Conservation (phyloP, 2,797 vertebrate species). For the Jordanella pulchra region DNA sequence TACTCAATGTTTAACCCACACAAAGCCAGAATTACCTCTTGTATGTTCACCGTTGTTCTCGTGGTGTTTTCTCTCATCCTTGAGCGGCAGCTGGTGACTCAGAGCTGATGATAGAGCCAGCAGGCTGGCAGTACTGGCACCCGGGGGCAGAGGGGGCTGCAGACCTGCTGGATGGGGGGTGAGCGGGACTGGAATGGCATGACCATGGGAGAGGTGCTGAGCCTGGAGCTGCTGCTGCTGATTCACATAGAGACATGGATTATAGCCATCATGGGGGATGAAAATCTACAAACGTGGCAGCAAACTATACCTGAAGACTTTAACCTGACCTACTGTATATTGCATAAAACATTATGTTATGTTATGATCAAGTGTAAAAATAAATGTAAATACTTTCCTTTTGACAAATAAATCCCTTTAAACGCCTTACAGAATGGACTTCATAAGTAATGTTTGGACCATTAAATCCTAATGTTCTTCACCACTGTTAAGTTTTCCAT, state of each 20-base stretch:
- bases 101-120: slow-evolving; percentile 90
- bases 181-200: slow-evolving; percentile 90
- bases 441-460: not conserved
- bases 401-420: not conserved
- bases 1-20: not conserved
- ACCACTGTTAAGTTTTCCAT: not conserved
- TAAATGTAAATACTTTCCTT: not conserved
- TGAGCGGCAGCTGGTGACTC: slow-evolving; percentile 90
- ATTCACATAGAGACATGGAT: slow-evolving; percentile 44
- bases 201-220: slow-evolving; percentile 93
- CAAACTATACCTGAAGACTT: not conserved
- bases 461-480: not conserved
- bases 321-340: not conserved
- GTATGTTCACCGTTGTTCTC: slow-evolving; percentile 86
- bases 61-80: slow-evolving; percentile 94
- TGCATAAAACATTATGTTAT: not conserved
- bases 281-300: not conserved
- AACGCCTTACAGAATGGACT: not conserved
- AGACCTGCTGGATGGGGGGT: slow-evolving; percentile 91
- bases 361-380: not conserved
- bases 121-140: slow-evolving; percentile 88
- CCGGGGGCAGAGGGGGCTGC: slow-evolving; percentile 88
- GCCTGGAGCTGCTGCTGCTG: slow-evolving; percentile 98
- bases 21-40: slow-evolving; percentile 80
- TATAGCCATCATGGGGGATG: not conserved